A percentile compares a stretch with the other conserved stretches of the same genome.
Conservation (phyloP, 1,140 invertebrate species). For the Lycorma delicatula region DNA sequence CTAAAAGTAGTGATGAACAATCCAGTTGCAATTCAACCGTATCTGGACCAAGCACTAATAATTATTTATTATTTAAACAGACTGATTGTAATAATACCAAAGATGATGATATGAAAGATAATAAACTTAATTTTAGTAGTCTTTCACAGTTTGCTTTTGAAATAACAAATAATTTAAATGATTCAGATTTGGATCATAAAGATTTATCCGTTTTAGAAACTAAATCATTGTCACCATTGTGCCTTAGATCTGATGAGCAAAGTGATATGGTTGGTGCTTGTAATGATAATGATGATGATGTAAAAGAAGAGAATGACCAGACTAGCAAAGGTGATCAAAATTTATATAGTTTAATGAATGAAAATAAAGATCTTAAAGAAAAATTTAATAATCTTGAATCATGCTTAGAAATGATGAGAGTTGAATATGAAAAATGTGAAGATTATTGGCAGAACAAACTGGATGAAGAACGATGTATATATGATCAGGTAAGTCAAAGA, state of each 20-base stretch:
- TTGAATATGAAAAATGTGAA: constrained; percentile 73
- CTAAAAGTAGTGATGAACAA: not conserved
- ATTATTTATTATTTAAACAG: not conserved
- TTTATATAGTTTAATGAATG: constrained; percentile 30
- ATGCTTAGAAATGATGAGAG: constrained; percentile 59
- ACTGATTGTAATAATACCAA: too few species aligned
- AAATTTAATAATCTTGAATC: constrained; percentile 57
- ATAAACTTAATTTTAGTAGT: not conserved
- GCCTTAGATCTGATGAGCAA: not conserved
- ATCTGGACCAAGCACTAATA: not conserved
- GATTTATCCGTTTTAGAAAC: too few species aligned
- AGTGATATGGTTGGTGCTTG: not conserved
- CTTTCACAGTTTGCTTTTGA: too few species aligned
- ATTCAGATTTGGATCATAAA: too few species aligned
- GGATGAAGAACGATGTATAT: constrained; percentile 63
- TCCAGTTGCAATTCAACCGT: not conserved
- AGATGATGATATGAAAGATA: not conserved
- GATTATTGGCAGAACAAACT: constrained; percentile 75
- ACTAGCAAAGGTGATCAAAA: too few species aligned
- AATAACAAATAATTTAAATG: too few species aligned
- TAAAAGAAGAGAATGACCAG: constrained; percentile 11
- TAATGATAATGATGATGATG: not conserved
- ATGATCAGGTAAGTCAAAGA: constrained; percentile 43
- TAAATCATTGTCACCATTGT: not conserved
- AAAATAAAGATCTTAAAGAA: constrained; percentile 43